These are phyloP conservation scores for Pinctada fucata DNA, from an alignment of 2,888 invertebrate species.

Conservation along the genomic window DNA sequence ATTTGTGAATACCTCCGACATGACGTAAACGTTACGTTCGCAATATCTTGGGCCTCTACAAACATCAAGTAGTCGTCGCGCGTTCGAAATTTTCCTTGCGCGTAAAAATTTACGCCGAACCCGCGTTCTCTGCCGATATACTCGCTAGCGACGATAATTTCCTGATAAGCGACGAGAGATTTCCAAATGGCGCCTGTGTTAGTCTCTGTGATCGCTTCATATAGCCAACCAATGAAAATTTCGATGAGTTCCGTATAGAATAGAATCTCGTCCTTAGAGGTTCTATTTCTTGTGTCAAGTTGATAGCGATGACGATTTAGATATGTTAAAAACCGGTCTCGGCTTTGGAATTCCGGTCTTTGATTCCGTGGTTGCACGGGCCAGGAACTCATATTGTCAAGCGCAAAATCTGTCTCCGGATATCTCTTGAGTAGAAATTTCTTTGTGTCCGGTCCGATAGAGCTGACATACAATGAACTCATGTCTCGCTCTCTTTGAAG, in stretches of 20 bases:
- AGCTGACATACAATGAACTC: conserved; percentile 67
- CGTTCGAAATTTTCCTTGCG: conserved; percentile 60
- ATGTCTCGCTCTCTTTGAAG: conserved; percentile 69
- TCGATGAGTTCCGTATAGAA: conserved; percentile 67
- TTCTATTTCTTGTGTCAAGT: conserved; percentile 59
- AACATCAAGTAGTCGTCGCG: conserved; percentile 66
- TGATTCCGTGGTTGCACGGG: conserved; percentile 49
- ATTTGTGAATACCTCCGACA: conserved; percentile 63
- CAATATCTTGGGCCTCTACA: conserved; percentile 64
- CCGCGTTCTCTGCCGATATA: conserved; percentile 68
- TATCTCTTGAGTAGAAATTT: conserved; percentile 61
- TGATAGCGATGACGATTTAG: conserved; percentile 66
- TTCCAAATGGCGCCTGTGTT: conserved; percentile 65
- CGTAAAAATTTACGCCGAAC: conserved; percentile 66
- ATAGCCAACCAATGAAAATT: conserved; percentile 68
- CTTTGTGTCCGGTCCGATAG: conserved; percentile 62
- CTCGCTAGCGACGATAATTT: conserved; percentile 68
- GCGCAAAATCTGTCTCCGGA: conserved; percentile 59
- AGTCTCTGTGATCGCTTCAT: conserved; percentile 76
- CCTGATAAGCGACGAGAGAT: conserved; percentile 67
- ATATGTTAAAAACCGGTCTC: conserved; percentile 58
- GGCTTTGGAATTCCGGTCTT: conserved; percentile 55
- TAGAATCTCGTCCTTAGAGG: conserved; percentile 62
- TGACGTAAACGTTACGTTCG: conserved; percentile 64
- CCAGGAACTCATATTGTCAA: conserved; percentile 62